Evolutionary conservation across 2,113 vertebrate genomes (phyloP).

Genomic region (Marmota flaviventris): DNA sequence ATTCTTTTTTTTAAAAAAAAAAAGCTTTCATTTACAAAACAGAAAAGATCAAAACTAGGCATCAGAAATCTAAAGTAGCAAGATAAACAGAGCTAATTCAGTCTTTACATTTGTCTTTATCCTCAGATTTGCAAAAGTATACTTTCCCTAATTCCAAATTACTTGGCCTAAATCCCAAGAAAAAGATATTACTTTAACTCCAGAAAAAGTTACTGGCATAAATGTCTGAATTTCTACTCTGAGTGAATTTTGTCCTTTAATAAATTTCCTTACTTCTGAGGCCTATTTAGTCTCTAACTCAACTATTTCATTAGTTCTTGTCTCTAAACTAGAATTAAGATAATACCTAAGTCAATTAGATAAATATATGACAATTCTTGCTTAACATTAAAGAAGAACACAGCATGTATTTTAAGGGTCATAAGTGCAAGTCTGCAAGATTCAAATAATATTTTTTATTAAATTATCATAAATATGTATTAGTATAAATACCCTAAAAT

Average conservation of each 20-base stretch:
- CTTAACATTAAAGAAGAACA: constrained; percentile 45
- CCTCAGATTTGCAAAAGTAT: constrained; percentile 36
- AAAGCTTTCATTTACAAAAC: constrained; percentile 25
- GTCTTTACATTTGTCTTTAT: constrained; percentile 38
- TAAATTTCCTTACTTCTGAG: constrained; percentile 31
- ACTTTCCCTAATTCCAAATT: constrained; percentile 32
- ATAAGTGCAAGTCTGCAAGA: not conserved
- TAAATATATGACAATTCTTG: constrained; percentile 48
- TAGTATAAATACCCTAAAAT: constrained; percentile 46
- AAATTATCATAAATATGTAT: constrained; percentile 22
- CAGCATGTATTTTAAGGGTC: not conserved
- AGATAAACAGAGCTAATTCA: constrained; percentile 22
- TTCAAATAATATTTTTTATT: constrained; percentile 30
- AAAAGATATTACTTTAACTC: constrained; percentile 16
- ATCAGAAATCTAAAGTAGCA: constrained; percentile 30
- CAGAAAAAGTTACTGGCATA: constrained; percentile 30
- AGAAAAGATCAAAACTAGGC: constrained; percentile 18
- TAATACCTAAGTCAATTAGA: not conserved
- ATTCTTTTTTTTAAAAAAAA: not conserved
- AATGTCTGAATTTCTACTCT: constrained; percentile 56
- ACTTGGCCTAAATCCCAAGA: constrained; percentile 14
- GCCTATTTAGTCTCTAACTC: constrained; percentile 40
- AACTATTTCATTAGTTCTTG: constrained; percentile 49
- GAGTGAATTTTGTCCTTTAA: constrained; percentile 53
- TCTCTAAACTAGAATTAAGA: constrained; percentile 49